Conservation (phyloP, 2,888 invertebrate species). For the Epiperipatus broadwayi region DNA sequence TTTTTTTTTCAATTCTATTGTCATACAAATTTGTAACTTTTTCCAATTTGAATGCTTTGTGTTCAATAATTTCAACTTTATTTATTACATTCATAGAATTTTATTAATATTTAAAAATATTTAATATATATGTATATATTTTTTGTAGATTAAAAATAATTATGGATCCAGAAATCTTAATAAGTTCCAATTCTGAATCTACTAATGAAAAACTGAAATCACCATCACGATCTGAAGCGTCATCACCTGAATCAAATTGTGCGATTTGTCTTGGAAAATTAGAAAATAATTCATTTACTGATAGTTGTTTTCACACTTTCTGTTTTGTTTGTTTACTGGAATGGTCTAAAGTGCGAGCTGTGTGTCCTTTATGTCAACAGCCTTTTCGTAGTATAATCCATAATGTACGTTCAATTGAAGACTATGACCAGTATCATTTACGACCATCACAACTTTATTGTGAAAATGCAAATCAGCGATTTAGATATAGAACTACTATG, state of each 20-base stretch:
- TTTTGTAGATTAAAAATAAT: no score
- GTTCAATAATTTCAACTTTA: no score
- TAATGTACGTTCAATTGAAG: constrained; percentile 64
- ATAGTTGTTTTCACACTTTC: constrained; percentile 79
- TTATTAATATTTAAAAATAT: no score
- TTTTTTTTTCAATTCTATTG: no score
- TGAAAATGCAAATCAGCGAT: not conserved
- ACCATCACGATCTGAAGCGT: not conserved
- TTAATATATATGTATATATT: no score
- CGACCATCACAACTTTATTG: constrained; percentile 17
- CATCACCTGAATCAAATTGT: constrained; percentile 64
- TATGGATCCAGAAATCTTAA: no score
- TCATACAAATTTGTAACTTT: no score
- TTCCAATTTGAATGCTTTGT: no score
- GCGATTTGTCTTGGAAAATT: constrained; percentile 74
- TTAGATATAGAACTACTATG: not conserved
- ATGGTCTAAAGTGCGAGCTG: constrained; percentile 65
- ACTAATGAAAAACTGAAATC: no score
- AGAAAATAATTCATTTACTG: constrained; percentile 70
- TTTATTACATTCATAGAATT: no score
- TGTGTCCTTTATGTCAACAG: constrained; percentile 84
- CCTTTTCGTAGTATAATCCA: constrained; percentile 75
- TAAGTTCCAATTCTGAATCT: no score
- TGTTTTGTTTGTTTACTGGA: constrained; percentile 77
- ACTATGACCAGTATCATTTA: constrained; percentile 61